Evolutionary conservation across 2,797 vertebrate species (phyloP), one percentile per base, ranked within the genome.

Genomic region (Poecilia gillii): DNA sequence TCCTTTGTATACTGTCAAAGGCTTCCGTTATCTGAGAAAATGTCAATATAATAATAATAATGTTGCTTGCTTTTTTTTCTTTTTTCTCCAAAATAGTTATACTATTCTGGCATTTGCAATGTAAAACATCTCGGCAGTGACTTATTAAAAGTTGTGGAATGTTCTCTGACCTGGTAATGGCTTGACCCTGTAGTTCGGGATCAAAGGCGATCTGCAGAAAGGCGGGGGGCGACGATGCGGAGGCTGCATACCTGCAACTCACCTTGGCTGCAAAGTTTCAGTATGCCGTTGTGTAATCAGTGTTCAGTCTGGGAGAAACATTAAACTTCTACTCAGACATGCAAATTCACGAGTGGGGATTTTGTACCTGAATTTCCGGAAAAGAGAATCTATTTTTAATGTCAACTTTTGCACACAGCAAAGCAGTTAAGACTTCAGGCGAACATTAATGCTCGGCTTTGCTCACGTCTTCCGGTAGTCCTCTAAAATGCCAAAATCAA

Each of bases 121-220:
- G 39, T 6, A 25, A 74, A 49, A 81, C 72, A 73, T 90, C 87
- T 68, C 82, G 59, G 82, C 88, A 59, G 94, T 95, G 90, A 95
- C 76, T 90, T 89, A 95, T 95, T 96, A 95, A 91, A 81, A 84
- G 89, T 84, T 74, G 80, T 76, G 94, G 95, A 96, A 95, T 96
- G 92, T 85, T 91, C 88, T 85, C 71, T 85, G 92, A 91, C 94
- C 93, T 90, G 84, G 87, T 88, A 82, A 90, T 83, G 85, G 88
- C 89, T 92, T 87, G 84, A 94, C 85, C 85, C 18, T 4, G 77
- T 87, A 90, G 93, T 92, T 94, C 90, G 91, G 83, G 89, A 94
- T 94, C 94, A 95, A 91, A 95, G 89, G 74, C 77, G 47, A 73
- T 53, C 81, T 72, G 87, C 74, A 62, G 82, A 77, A 47, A 77